These are phyloP conservation scores for Drosophila virilis DNA, from an alignment of 1,140 invertebrate species.

Conservation along the genomic window DNA sequence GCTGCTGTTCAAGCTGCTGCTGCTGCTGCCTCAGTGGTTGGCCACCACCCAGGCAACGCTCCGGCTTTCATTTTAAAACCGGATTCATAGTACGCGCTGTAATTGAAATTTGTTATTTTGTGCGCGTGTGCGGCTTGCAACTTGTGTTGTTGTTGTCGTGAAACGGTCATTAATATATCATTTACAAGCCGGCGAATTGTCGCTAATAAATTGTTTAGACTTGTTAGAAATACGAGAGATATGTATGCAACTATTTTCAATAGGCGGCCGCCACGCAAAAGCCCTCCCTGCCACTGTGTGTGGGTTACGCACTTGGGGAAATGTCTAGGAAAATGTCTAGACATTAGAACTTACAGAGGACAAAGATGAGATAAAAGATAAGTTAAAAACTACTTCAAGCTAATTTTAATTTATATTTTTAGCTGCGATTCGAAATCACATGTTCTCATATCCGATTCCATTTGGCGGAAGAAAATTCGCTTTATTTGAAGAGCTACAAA, in stretches of 20 bases:
- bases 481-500: too few species aligned
- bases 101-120: constrained; percentile 78
- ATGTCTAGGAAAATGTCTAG: constrained; percentile 23
- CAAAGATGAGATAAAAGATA: background rate
- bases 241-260: constrained; percentile 18
- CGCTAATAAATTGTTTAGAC: constrained; percentile 74
- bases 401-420: too few species aligned
- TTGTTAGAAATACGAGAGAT: constrained; percentile 34
- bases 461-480: background rate
- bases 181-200: constrained; percentile 78
- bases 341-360: background rate
- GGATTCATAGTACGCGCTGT: constrained; percentile 65
- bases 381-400: too few species aligned
- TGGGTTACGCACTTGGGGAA: constrained; percentile 31
- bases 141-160: constrained; percentile 43
- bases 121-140: constrained; percentile 61
- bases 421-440: background rate
- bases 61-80: constrained; percentile 73
- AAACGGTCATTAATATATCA: constrained; percentile 78
- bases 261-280: constrained; percentile 22
- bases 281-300: constrained; percentile 9
- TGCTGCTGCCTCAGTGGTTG: too few species aligned
- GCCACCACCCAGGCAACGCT: constrained; percentile 3
- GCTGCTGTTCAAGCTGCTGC: background rate
- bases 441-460: background rate